A percentile compares a stretch with the other conserved stretches of the same genome.
Evolutionary conservation across 2,113 vertebrate genomes (phyloP).

Genomic region (Platichthys stellatus): DNA sequence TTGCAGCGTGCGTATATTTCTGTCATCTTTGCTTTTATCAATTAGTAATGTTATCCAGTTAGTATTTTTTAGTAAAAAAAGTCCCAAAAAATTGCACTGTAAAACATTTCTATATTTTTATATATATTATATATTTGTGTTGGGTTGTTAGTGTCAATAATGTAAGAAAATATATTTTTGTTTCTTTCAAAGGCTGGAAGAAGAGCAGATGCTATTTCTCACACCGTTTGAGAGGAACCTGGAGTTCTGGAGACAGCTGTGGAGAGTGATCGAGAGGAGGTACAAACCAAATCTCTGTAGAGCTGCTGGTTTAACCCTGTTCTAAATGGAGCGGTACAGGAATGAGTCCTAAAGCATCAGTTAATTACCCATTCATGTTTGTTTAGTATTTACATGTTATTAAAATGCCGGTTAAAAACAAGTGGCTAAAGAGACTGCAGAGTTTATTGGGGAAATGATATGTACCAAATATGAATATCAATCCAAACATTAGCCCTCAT

Average conservation of each 20-base stretch:
- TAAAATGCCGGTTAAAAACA: too few relatives aligned
- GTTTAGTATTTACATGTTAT: too few relatives aligned
- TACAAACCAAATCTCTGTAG: slow-evolving; percentile 43
- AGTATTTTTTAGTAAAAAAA: not conserved
- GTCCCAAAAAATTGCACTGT: not conserved
- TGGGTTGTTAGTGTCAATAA: not conserved
- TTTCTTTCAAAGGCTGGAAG: slow-evolving; percentile 86
- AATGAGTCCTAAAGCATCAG: too few relatives aligned
- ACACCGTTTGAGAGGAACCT: slow-evolving; percentile 97
- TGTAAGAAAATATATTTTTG: slow-evolving; percentile 2
- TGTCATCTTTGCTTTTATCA: not conserved
- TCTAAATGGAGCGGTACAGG: not conserved
- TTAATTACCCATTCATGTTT: too few relatives aligned
- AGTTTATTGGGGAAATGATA: too few relatives aligned
- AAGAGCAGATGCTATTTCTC: slow-evolving; percentile 92
- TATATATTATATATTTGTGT: not conserved
- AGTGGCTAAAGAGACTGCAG: too few relatives aligned
- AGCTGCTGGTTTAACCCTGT: not conserved
- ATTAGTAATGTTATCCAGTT: not conserved
- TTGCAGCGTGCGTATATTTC: slow-evolving; percentile 83
- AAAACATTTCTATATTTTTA: not conserved
- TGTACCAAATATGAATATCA: too few relatives aligned
- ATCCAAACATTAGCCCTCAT: too few relatives aligned
- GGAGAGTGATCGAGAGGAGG: slow-evolving; percentile 99
- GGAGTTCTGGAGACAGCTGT: slow-evolving; percentile 98